A percentile compares a stretch with the other conserved stretches of the same genome.
These are phyloP conservation scores for Maniola jurtina DNA, from an alignment of 1,140 invertebrate species.

Conservation along the genomic window DNA sequence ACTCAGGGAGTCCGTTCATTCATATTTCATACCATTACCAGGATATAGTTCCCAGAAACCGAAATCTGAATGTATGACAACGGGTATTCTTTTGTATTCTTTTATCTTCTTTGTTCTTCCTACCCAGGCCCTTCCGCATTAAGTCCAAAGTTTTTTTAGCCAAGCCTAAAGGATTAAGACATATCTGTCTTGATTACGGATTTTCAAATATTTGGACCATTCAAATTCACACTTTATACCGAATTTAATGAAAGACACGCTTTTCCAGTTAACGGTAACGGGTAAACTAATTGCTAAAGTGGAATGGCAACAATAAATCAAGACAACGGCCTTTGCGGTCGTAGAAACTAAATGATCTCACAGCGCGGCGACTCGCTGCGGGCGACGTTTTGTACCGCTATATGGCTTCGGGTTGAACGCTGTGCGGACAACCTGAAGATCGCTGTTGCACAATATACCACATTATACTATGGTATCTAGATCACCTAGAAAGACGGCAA, in stretches of 20 bases:
- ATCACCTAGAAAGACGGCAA: no score
- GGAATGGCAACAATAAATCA: conserved; percentile 15
- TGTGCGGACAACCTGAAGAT: no score
- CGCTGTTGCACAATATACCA: no score
- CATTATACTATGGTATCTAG: no score
- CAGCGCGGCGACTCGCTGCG: background rate
- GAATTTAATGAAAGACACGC: background rate
- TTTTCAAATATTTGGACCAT: background rate
- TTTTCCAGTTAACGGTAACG: conserved; percentile 14
- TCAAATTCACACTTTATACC: background rate
- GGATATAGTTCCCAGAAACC: conserved; percentile 11
- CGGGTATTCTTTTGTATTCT: background rate
- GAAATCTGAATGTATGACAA: background rate
- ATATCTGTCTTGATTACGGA: background rate
- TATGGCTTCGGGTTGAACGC: background rate
- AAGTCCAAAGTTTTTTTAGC: background rate
- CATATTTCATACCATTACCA: conserved; percentile 27
- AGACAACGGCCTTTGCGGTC: conserved; percentile 21
- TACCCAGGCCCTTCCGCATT: background rate
- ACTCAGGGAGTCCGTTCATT: conserved; percentile 30
- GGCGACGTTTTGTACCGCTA: background rate
- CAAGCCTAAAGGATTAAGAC: background rate
- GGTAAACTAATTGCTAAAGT: conserved; percentile 1
- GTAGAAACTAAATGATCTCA: conserved; percentile 18
- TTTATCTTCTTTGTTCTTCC: background rate